Base-by-base conservation (phyloP, 2,888 invertebrate genomes). In the Exephanes ischioxanthus region DNA sequence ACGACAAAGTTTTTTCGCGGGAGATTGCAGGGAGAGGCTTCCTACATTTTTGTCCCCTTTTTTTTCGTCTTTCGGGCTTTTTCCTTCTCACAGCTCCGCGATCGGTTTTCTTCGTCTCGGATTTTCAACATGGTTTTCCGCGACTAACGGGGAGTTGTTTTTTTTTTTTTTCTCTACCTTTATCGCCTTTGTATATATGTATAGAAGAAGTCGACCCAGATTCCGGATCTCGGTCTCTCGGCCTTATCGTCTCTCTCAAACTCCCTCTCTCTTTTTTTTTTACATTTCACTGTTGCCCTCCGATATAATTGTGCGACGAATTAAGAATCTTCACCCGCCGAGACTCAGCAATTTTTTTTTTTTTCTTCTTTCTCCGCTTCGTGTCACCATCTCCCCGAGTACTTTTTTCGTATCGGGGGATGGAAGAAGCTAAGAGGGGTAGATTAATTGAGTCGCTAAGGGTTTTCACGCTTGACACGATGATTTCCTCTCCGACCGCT, bases 1-100 rank as follows among this genome's bases (percentile, higher is more conserved):
- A 85, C 75, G 80, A 81, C 72, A 80, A 86, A 86, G 80, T 84
- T 86, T 87, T 86, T 86, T 75, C 67, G 58, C 81, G 19, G 16
- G 30, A 19, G 51, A 26, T 11, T 22, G 9, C 48, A 22, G 30
- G 1, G 22, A 51, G 30, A 30, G 30, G 71, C 45, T 71, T 66
- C 71, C 53, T 53, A 19, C 41, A 9, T 37, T 63, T 48, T 68
- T 41, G 48, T 14, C 6, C 16, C 14, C 16, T 5, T 68, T 68
- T 68, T 22, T 19, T 6, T 14, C 6, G 51, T 16, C 22, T 41
- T 16, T 48, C 73, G 41, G 22, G 14, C 58, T 26, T 68, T 61
- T 63, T 26, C 67, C 48, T 30, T 68, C 72, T 41, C 63, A 63
- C 70, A 19, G 71, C 53, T 82, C 71, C 70, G 53, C 22, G 30